Conservation (phyloP, 2,113 vertebrate genomes). For the Notothenia rossii region DNA sequence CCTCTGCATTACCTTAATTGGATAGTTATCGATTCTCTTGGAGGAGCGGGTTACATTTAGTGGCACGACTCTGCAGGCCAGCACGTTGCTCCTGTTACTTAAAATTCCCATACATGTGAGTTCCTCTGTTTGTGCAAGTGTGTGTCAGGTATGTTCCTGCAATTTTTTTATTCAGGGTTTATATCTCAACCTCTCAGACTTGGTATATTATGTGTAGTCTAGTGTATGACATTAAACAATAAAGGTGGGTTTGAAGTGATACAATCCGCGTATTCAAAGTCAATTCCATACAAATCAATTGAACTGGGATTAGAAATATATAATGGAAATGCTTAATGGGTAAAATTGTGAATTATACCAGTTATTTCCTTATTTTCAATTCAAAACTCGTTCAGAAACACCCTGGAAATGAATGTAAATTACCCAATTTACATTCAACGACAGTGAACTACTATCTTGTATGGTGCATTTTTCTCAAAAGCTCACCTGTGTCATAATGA, state of each 20-base stretch:
- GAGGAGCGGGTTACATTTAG: neutral
- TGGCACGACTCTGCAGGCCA: conserved; percentile 3
- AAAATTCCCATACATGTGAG: neutral
- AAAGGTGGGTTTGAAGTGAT: neutral
- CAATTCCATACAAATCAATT: neutral
- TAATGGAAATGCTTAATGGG: neutral
- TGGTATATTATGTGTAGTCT: neutral
- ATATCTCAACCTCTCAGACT: neutral
- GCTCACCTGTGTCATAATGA: neutral
- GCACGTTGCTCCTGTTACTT: neutral
- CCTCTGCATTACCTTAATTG: conserved; percentile 56
- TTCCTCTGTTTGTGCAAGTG: neutral
- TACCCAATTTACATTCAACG: too few relatives aligned
- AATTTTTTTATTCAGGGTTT: neutral
- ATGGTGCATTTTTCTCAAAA: neutral
- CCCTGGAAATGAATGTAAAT: neutral
- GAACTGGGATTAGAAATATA: neutral
- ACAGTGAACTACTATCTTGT: neutral
- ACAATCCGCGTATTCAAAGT: neutral
- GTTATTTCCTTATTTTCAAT: neutral
- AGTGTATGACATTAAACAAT: neutral
- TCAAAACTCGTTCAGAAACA: neutral
- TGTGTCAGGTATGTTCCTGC: neutral
- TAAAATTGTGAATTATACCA: neutral
- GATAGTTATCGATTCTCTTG: conserved; percentile 49